Evolutionary conservation across 2,888 invertebrate genomes (phyloP).

Genomic region (Athalia cordata): DNA sequence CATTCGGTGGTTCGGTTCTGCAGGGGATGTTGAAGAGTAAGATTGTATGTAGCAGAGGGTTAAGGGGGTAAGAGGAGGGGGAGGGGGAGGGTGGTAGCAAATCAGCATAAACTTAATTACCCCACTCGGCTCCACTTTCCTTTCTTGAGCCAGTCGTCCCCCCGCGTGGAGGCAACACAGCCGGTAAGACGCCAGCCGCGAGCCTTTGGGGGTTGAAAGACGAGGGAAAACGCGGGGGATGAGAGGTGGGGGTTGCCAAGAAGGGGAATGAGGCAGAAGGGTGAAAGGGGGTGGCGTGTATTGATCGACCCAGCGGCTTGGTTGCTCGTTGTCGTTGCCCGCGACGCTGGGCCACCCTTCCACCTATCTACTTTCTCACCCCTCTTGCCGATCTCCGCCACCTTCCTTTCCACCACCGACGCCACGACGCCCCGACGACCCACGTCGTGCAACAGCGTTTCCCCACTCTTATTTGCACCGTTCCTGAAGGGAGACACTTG

Average conservation of each 20-base stretch:
- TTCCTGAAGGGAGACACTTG: not conserved
- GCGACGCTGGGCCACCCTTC: constrained; percentile 49
- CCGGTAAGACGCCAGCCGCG: constrained; percentile 52
- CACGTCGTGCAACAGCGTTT: constrained; percentile 42
- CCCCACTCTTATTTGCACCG: constrained; percentile 39
- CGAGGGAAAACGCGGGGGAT: constrained; percentile 45
- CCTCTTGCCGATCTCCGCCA: no score
- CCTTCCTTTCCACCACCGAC: not conserved
- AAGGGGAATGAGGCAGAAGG: constrained; percentile 38
- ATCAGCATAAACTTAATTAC: constrained; percentile 59
- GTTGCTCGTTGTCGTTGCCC: constrained; percentile 56
- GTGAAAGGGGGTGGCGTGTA: constrained; percentile 64
- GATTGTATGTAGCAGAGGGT: not conserved
- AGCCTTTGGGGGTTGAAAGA: constrained; percentile 40
- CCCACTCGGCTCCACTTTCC: constrained; percentile 44
- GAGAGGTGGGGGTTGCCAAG: constrained; percentile 45
- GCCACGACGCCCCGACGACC: constrained; percentile 19
- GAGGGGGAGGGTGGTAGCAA: constrained; percentile 48
- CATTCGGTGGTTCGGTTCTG: no score
- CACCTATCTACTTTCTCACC: constrained; percentile 9
- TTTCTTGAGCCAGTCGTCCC: constrained; percentile 42
- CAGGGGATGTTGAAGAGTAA: no score
- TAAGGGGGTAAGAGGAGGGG: constrained; percentile 8
- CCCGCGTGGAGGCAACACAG: constrained; percentile 40
- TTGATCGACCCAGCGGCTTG: constrained; percentile 66